phyloP scores from a whole-genome alignment of 2,888 invertebrate genomes.

The Drosophila sordidula region DNA sequence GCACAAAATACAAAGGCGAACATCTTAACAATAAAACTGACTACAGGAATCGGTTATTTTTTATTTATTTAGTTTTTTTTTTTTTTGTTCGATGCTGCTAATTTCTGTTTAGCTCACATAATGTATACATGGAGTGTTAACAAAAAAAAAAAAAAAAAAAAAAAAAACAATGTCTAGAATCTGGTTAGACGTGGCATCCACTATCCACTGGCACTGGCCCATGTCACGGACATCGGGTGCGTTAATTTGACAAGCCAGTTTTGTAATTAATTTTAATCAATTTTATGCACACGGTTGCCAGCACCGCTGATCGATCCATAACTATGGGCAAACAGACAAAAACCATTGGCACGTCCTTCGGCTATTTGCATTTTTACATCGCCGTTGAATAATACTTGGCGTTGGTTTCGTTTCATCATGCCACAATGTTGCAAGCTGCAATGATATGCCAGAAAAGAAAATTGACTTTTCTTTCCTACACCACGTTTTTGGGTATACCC shows the following conservation, averaged over 20 bases:
- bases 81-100: conserved; percentile 29
- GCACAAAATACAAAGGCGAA: conserved; percentile 31
- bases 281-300: conserved; percentile 35
- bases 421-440: conserved; percentile 20
- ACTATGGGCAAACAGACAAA: background rate
- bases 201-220: conserved; percentile 35
- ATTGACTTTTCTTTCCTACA: conserved; percentile 41
- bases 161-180: conserved; percentile 37
- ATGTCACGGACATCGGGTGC: conserved; percentile 66
- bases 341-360: conserved; percentile 53
- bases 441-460: conserved; percentile 32
- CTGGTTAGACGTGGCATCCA: conserved; percentile 44
- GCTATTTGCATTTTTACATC: conserved; percentile 28
- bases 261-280: conserved; percentile 66
- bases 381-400: conserved; percentile 37
- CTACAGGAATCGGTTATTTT: conserved; percentile 7
- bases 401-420: conserved; percentile 27
- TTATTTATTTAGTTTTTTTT: background rate
- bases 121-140: conserved; percentile 19
- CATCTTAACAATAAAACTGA: conserved; percentile 9
- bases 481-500: conserved; percentile 13
- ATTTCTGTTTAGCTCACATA: conserved; percentile 22
- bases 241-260: conserved; percentile 66
- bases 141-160: background rate
- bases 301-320: conserved; percentile 18